These are phyloP conservation scores for Diceros bicornis DNA, from an alignment of 2,797 vertebrate genomes.

Conservation along the genomic window DNA sequence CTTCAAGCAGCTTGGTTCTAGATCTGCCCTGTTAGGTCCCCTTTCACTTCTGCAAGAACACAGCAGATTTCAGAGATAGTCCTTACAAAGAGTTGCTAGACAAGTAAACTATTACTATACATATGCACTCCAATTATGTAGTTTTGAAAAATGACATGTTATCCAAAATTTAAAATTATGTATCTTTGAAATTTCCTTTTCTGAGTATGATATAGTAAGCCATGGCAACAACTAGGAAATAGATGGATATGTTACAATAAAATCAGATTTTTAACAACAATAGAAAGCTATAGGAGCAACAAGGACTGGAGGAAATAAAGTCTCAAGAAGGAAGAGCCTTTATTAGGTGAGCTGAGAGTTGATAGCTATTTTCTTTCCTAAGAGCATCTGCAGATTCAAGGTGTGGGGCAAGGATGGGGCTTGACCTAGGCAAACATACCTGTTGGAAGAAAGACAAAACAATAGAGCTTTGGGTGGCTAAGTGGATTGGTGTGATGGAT, in stretches of 20 bases:
- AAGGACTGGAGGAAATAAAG: not conserved
- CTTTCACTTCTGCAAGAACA: not conserved
- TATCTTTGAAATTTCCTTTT: conserved; percentile 36
- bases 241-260: not conserved
- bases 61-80: not conserved
- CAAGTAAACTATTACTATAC: not conserved
- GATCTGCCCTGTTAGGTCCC: not conserved
- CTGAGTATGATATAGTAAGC: not conserved
- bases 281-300: not conserved
- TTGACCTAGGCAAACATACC: too few species aligned
- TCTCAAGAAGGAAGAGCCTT: not conserved
- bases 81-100: not conserved
- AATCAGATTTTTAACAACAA: not conserved
- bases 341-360: not conserved
- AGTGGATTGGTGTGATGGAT: not conserved
- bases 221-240: not conserved
- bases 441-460: not conserved
- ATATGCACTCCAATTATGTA: not conserved
- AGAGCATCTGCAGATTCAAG: not conserved
- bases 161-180: conserved; percentile 4
- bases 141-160: not conserved
- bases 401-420: not conserved
- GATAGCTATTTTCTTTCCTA: not conserved
- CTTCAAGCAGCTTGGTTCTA: not conserved
- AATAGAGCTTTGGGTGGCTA: not conserved